Base-by-base conservation (phyloP, 2,888 invertebrate species). In the Amphipoea oculea region DNA sequence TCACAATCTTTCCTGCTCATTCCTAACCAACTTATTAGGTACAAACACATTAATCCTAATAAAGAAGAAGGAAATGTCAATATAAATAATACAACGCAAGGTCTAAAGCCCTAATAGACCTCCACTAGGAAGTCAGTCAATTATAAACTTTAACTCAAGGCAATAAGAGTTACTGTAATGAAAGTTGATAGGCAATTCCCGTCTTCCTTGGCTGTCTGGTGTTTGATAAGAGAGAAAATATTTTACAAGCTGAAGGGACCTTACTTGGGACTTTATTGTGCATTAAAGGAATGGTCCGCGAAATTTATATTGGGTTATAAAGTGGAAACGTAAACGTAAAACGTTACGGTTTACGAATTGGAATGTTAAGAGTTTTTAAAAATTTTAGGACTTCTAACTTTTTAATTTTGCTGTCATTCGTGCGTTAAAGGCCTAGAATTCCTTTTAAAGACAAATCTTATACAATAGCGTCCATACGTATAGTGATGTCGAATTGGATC, bases 151-250 rank as follows among this genome's bases (percentile, higher is more conserved):
- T 71, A 79, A 42, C 60, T 23, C 69, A 40, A 72, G 36, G 62
- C 23, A 76, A 51, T 71, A 84, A 81, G 79, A 67, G 20, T 40
- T 51, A 62, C 6, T 40, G 23, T 67, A 60, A 86, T 74, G n/a
- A 78, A 73, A 73, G 17, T 66, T 68, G 78, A 79, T 76, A 71
- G 66, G 36, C 66, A 85, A 82, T 73, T 81, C 57, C 42, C 54
- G 51, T 65, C 63, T 78, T 72, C 51, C 68, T 68, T 54, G 89
- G 71, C 85, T 89, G 90, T 65, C 82, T 78, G 66, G 75, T 62
- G 76, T 81, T 73, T 88, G 90, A 90, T 90, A 89, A 87, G 82
- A 76, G 73, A 69, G n/a, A 57, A 83, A 81, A 81, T 82, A 81
- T 82, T 85, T 85, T 77, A 79, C 36, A 76, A 73, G 81, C 60